phyloP scores from a whole-genome alignment of 2,113 vertebrate genomes.

The Mormyrus lacerda region DNA sequence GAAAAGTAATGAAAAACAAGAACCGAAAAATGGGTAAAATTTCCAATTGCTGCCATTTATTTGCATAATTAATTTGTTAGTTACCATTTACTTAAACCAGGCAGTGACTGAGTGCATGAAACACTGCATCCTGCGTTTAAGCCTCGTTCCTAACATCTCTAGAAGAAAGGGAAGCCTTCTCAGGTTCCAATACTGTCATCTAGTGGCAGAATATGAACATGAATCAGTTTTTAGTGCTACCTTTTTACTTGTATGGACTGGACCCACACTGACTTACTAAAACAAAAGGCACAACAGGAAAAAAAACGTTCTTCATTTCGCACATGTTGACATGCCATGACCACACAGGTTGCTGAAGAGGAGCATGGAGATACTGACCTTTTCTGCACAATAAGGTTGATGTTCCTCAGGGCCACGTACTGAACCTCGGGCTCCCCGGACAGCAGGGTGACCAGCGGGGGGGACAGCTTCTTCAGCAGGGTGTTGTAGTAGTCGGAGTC shows the following conservation, averaged over 20 bases:
- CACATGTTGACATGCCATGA: neutral
- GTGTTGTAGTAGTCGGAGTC: conserved; percentile 97
- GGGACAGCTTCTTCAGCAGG: conserved; percentile 91
- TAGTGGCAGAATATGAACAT: conserved; percentile 24
- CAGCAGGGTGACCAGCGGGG: conserved; percentile 87
- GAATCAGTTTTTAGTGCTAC: neutral
- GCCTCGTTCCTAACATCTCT: neutral
- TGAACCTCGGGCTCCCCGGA: conserved; percentile 97
- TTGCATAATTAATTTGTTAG: neutral
- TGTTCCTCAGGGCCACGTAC: conserved; percentile 95
- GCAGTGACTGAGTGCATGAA: neutral
- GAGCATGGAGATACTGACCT: conserved; percentile 59
- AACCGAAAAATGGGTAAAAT: neutral
- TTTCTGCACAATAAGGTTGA: conserved; percentile 97
- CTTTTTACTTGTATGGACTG: neutral
- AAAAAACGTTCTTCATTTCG: neutral
- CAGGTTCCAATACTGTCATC: conserved; percentile 22
- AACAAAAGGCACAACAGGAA: neutral
- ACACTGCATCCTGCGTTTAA: neutral
- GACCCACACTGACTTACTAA: neutral
- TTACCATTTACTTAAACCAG: neutral
- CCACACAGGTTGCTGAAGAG: neutral
- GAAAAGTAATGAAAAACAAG: neutral
- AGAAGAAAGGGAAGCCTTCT: neutral
- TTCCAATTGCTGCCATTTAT: neutral